phyloP scores from a whole-genome alignment of 1,140 invertebrate species.

The Platyscapa corneri region DNA sequence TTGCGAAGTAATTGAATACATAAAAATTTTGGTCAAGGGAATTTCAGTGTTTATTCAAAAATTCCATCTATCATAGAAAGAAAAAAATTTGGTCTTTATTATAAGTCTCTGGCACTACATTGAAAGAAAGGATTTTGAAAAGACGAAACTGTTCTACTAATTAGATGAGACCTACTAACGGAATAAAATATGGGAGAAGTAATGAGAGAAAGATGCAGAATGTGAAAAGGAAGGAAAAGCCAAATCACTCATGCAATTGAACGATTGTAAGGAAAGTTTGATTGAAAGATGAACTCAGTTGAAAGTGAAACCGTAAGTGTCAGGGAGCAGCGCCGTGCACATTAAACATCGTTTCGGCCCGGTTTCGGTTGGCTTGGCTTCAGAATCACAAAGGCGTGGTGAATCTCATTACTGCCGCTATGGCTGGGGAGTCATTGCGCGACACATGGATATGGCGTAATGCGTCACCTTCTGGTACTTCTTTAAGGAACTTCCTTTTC shows the following conservation, averaged over 20 bases:
- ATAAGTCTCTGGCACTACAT: too few relatives aligned
- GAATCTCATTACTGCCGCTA: slow-evolving; percentile 38
- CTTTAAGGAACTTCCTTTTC: slow-evolving; percentile 28
- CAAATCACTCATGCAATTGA: slow-evolving; percentile 1
- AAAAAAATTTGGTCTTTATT: too few relatives aligned
- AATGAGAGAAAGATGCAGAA: neutral
- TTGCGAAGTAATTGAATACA: too few relatives aligned
- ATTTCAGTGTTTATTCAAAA: too few relatives aligned
- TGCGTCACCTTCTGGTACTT: neutral
- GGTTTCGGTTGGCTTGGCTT: slow-evolving; percentile 49
- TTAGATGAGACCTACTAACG: neutral
- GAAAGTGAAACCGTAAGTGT: slow-evolving; percentile 47
- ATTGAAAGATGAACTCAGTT: slow-evolving; percentile 36
- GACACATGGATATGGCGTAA: slow-evolving; percentile 47
- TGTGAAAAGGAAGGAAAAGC: neutral
- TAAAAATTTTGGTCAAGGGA: too few relatives aligned
- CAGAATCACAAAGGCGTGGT: slow-evolving; percentile 46
- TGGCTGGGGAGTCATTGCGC: slow-evolving; percentile 28
- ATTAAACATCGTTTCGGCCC: slow-evolving; percentile 50
- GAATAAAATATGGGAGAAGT: neutral
- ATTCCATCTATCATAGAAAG: too few relatives aligned
- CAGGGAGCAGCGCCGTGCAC: neutral
- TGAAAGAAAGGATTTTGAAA: too few relatives aligned
- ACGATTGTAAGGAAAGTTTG: slow-evolving; percentile 17
- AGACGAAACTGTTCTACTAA: neutral